Base-by-base conservation (phyloP, 2,797 vertebrate species). In the Eospalax fontanierii region DNA sequence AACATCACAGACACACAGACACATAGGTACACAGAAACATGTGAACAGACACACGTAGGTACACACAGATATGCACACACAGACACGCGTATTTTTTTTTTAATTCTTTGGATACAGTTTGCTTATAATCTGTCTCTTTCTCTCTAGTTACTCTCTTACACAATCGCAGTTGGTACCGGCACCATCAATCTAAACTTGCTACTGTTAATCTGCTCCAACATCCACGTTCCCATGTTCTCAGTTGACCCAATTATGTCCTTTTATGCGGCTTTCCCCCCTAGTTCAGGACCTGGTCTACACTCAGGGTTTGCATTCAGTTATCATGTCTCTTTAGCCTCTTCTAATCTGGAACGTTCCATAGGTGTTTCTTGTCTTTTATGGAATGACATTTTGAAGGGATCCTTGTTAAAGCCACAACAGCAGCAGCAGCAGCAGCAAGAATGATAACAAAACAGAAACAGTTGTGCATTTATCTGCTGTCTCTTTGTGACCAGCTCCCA, bases 351-450 rank as follows among this genome's bases (percentile, higher is more conserved):
- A 81, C 11, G 59, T 81, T 79, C 76, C 35, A 21, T 43, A 54
- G 33, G 50, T 12, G 71, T 85, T 82, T 87, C 86, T 80, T 57
- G 75, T 75, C 80, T 87, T 78, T 92, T 30, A 65, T 16, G n/a
- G 7, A 24, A 33, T 63, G 43, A n/a, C 66, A 50, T 91, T 96
- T 87, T 59, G 35, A 26, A 89, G 68, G 61, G 79, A 81, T 30
- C 33, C 30, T 57, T 65, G 54, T 65, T 38, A 86, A 80, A 71
- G 21, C n/a, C n/a, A 10, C 38, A n/a, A 40, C 9, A 30, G 12
- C 50, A 54, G 50, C 14, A 54, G 7, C 50, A 54, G 50, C 50
- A 54, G 14, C 50, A 14, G 12, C 50, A 15, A 9, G 2, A 54
- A 54, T 15, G 12, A 6, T 80, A 57, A n/a, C 16, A 22, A 35